Percentiles rank a stretch among this genome's conserved stretches.
These are phyloP conservation scores for Bellardia pandia DNA, from an alignment of 2,888 invertebrate genomes.

Conservation along the genomic window DNA sequence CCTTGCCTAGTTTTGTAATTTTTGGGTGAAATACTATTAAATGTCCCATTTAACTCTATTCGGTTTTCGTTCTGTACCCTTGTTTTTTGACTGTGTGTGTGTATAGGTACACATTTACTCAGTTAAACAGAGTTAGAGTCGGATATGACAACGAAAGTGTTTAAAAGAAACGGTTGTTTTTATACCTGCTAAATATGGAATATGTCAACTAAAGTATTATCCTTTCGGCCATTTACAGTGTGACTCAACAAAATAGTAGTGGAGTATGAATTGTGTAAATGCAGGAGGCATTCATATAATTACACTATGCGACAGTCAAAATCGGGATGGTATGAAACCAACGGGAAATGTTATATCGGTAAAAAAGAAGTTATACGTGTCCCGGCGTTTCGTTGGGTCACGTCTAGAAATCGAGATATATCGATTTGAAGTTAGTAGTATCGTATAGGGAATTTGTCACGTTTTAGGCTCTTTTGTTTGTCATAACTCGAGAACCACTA, in stretches of 20 bases:
- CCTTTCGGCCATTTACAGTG: constrained; percentile 22
- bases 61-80: constrained; percentile 28
- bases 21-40: constrained; percentile 19
- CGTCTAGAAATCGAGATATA: too few species aligned
- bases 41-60: constrained; percentile 46
- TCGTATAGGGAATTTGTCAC: too few species aligned
- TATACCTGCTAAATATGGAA: constrained; percentile 39
- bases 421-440: too few species aligned
- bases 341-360: too few species aligned
- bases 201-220: constrained; percentile 6
- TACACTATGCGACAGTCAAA: too few species aligned
- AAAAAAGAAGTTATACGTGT: too few species aligned
- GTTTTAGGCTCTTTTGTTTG: too few species aligned
- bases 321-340: too few species aligned
- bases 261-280: too few species aligned
- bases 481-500: too few species aligned
- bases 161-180: constrained; percentile 21
- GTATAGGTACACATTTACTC: background rate
- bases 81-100: constrained; percentile 27
- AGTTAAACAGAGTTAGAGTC: constrained; percentile 28
- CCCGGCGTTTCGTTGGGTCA: too few species aligned
- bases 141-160: constrained; percentile 55
- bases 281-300: too few species aligned
- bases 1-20: constrained; percentile 45
- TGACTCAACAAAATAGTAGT: background rate